phyloP scores from a whole-genome alignment of 2,888 invertebrate genomes.

The Sinohyriopsis cumingii region DNA sequence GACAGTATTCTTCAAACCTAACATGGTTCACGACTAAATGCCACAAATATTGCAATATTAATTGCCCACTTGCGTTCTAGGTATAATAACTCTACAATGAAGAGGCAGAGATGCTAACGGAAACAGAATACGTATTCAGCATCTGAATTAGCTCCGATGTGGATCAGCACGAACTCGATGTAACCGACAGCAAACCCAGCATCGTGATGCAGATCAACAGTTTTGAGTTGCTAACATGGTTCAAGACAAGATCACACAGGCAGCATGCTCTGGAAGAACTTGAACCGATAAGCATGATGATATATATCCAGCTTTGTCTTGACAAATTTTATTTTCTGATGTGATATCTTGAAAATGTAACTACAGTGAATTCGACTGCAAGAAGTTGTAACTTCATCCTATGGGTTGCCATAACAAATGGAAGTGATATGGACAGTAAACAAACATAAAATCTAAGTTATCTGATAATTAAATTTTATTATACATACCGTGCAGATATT shows the following conservation, averaged over 20 bases:
- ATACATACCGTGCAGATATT: no score
- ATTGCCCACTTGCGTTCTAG: conserved; percentile 51
- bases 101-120: conserved; percentile 29
- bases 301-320: no score
- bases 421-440: no score
- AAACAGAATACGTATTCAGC: conserved; percentile 27
- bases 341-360: no score
- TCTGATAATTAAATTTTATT: no score
- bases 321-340: no score
- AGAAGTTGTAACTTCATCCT: no score
- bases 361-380: no score
- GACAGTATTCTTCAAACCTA: conserved; percentile 19
- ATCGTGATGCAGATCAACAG: conserved; percentile 26
- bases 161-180: conserved; percentile 25
- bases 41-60: conserved; percentile 45
- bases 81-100: conserved; percentile 25
- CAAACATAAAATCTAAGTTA: no score
- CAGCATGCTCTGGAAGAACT: conserved; percentile 19
- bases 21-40: conserved; percentile 30
- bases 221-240: conserved; percentile 34
- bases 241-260: conserved; percentile 31
- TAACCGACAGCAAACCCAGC: conserved; percentile 27
- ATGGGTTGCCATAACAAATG: no score
- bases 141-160: conserved; percentile 39
- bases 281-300: no score